Evolutionary conservation across 2,797 vertebrate species (phyloP).

Genomic region (Valencia hispanica): DNA sequence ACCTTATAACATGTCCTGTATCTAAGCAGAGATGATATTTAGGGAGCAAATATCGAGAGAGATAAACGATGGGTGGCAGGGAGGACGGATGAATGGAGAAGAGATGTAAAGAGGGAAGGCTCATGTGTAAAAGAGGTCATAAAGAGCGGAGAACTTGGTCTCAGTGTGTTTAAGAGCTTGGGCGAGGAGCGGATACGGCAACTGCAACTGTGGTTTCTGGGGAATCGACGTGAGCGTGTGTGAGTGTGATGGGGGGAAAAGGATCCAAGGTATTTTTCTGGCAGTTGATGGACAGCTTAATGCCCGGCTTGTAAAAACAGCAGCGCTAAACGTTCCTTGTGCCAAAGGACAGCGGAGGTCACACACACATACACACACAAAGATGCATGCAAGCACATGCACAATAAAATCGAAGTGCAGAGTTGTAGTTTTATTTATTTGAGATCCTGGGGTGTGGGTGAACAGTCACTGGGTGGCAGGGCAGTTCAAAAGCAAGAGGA

Average conservation of each 20-base stretch:
- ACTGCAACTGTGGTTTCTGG: conserved; percentile 64
- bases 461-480: conserved; percentile 60
- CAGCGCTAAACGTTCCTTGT: conserved; percentile 74
- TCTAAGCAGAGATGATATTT: conserved; percentile 76
- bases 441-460: conserved; percentile 55
- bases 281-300: conserved; percentile 78
- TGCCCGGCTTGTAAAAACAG: conserved; percentile 73
- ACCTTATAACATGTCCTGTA: conserved; percentile 57
- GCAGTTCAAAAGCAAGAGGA: conserved; percentile 45
- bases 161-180: conserved; percentile 73
- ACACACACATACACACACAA: conserved; percentile 35
- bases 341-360: conserved; percentile 63
- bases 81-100: conserved; percentile 37
- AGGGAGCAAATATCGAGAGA: conserved; percentile 53
- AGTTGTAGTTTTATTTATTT: conserved; percentile 66
- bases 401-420: conserved; percentile 60
- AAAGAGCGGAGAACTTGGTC: conserved; percentile 64
- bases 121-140: conserved; percentile 54
- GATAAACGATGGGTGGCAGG: conserved; percentile 60
- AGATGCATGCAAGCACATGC: conserved; percentile 9
- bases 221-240: conserved; percentile 46
- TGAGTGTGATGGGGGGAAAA: conserved; percentile 43
- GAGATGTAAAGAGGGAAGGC: conserved; percentile 67
- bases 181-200: conserved; percentile 53
- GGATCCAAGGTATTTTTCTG: conserved; percentile 71